Evolutionary conservation across 2,797 vertebrate species (phyloP), one percentile per base, ranked within the genome.

Genomic region (Caiman crocodilus): DNA sequence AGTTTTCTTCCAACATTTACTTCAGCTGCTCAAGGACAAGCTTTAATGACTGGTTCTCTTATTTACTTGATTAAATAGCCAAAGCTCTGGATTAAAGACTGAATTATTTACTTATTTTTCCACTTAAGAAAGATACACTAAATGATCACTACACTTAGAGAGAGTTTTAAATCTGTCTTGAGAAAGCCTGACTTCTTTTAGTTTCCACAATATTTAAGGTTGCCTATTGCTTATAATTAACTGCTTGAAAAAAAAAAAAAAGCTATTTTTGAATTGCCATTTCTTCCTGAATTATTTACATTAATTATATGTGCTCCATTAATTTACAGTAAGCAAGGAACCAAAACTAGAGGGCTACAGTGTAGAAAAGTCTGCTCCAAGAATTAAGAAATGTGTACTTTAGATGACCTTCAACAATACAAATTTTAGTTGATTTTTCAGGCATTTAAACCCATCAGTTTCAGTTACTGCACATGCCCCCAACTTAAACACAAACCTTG

Each of bases 211-310:
- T 84, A 75, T 61, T 25, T 65, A 55, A 26, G 79, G 55, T 23
- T 90, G 92, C 42, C 56, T 7, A 69, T 32, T 93, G 11, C 67
- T 90, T 74, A 28, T 50, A 90, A 2, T 59, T n/a, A 3, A 84
- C 2, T 23, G 42, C 25, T 84, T 87, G 42, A 92, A 94, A 87
- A 84, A 42, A 23, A 23, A n/a, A 12, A n/a, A 12, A 83, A n/a
- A 32, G 0, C 90, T 90, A 80, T 74, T 73, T 96, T 89, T 81
- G 94, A 73, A 93, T 9, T 91, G 65, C 21, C 60, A 15, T 42
- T 92, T 88, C 32, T 91, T 95, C 67, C 25, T 3, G 5, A 88
- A 93, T 73, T 78, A 76, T 17, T 67, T 65, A 64, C 5, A 67
- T 69, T 92, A 74, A 74, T 13, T 57, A 76, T 28, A 20, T 25